Evolutionary conservation across 1,140 invertebrate genomes (phyloP), one percentile per base, ranked within the genome.

Genomic region (Marisa cornuarietis): DNA sequence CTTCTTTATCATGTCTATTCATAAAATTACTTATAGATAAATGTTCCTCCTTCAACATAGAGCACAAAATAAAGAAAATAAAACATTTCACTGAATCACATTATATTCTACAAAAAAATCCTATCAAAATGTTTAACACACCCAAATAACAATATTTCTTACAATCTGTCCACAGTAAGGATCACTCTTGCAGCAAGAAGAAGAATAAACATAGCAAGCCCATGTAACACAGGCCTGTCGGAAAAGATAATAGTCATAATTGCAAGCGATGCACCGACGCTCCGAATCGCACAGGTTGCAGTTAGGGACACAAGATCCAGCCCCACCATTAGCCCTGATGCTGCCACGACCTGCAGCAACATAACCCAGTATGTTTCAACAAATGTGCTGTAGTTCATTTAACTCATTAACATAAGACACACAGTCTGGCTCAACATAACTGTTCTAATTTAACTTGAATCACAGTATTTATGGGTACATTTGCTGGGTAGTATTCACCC

Each of bases 311-410:
- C 83, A 83, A 6, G 85, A 78, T 51, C 85, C 86, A 24, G 62
- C 82, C 8, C 86, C 86, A 51, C 86, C 86, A 51, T 80, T 83
- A 0, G 79, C 84, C 52, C 81, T 82, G 11, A 87, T 77, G 8
- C 71, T 77, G 26, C 86, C 86, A 65, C 80, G 84, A 26, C 86
- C 86, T 87, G 77, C 31, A 31, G 16, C 54, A 58, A 18, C 16
- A 18, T 58, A 11, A 11, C 0, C 54, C 54, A 11, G 2, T 58
- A 11, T 58, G 54, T 4, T 1, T 42, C 31, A 42, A 42, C 31
- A 42, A 42, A 42, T 42, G 31, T 42, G 31, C 31, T 42, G 31
- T 42, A 42, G 31, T 42, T 42, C 31, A 42, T 42, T 42, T 2
- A 42, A 42, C 31, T 42, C 31, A 42, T 42, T 42, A 42, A 42